Conservation (phyloP, 2,797 vertebrate genomes). For the Neopelma chrysocephalum region DNA sequence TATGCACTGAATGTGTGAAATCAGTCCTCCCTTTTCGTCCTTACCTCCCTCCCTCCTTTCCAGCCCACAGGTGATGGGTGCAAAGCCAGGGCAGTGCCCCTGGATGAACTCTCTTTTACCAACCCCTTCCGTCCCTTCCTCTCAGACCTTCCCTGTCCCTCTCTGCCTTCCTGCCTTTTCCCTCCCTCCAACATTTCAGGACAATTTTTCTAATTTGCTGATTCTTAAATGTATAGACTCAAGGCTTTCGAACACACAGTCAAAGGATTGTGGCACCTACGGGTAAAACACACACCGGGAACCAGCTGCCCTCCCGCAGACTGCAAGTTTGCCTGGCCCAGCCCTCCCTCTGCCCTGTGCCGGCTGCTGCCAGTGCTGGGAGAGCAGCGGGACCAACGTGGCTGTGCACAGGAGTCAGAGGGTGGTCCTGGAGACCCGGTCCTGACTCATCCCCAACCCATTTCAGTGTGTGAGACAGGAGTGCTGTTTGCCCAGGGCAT, state of each 20-base stretch:
- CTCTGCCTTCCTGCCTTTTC: constrained; percentile 24
- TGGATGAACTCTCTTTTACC: constrained; percentile 44
- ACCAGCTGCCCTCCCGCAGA: neutral
- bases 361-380: neutral
- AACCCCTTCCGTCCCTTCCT: neutral
- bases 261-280: constrained; percentile 64
- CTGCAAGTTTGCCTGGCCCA: neutral
- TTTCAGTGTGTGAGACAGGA: neutral
- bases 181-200: constrained; percentile 47
- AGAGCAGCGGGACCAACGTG: neutral
- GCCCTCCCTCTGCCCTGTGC: neutral
- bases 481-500: neutral
- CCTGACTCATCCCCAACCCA: neutral
- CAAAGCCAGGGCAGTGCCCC: neutral
- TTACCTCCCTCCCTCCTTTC: neutral
- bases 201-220: constrained; percentile 67
- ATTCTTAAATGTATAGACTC: constrained; percentile 65
- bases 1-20: constrained; percentile 41
- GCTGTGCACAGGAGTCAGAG: accelerated
- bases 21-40: neutral
- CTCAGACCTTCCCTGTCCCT: neutral
- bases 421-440: neutral
- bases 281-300: constrained; percentile 47
- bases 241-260: constrained; percentile 59
- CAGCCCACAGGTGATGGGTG: neutral